These are phyloP conservation scores for Margaritifera margaritifera DNA, from an alignment of 2,888 invertebrate species.

Conservation along the genomic window DNA sequence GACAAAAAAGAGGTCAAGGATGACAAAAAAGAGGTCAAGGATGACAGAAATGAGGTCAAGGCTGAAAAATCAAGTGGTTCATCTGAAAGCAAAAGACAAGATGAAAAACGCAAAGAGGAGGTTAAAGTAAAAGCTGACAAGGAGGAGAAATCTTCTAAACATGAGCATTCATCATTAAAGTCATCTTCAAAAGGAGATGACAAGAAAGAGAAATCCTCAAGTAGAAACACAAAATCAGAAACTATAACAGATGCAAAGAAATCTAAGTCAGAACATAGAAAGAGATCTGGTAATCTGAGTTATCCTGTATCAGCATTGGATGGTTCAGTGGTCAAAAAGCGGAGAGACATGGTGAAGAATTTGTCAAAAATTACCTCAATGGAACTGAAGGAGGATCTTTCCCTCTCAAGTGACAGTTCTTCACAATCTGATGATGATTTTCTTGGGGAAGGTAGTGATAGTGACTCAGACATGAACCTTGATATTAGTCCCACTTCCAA, in stretches of 20 bases:
- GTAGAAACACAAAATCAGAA: slow-evolving; percentile 4
- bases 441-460: slow-evolving; percentile 4
- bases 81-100: slow-evolving; percentile 9
- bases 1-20: slow-evolving; percentile 12
- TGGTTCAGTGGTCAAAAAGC: not conserved
- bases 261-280: not conserved
- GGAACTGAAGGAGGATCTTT: slow-evolving; percentile 31
- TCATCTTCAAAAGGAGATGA: slow-evolving; percentile 1
- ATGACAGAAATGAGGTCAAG: slow-evolving; percentile 10
- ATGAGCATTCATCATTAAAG: slow-evolving; percentile 7
- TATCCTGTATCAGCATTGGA: slow-evolving; percentile 1
- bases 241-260: not conserved
- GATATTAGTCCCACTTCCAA: slow-evolving; percentile 13
- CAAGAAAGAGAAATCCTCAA: not conserved
- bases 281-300: not conserved
- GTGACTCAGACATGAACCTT: slow-evolving; percentile 11
- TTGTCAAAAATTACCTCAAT: slow-evolving; percentile 26
- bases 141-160: slow-evolving; percentile 3
- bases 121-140: slow-evolving; percentile 8
- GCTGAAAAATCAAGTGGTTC: slow-evolving; percentile 13
- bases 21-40: slow-evolving; percentile 7
- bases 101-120: slow-evolving; percentile 12
- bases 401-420: slow-evolving; percentile 22
- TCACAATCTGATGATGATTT: slow-evolving; percentile 13
- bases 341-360: slow-evolving; percentile 1